Evolutionary conservation across 2,113 vertebrate species (phyloP), one percentile per base, ranked within the genome.

Genomic region (Tyto alba): DNA sequence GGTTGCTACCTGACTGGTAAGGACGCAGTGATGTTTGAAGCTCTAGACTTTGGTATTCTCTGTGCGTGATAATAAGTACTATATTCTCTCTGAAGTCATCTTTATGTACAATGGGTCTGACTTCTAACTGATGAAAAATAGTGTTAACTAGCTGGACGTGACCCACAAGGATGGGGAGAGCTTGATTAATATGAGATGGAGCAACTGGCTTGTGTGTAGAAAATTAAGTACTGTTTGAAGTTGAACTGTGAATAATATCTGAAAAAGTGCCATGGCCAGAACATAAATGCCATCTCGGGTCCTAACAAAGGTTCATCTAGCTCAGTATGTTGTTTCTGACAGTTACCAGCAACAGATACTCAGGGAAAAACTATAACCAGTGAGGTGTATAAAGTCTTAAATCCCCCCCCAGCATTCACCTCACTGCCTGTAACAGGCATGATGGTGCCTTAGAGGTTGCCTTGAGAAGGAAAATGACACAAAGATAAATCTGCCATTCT

Each of bases 11-110:
- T 23, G 85, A 27, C 38, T 32, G 45, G 16, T 9, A 26, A 62
- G 60, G 80, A 15, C 34, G 22, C 1, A 2, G n/a, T 57, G 68
- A 27, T 0, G 0, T 57, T 48, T 0, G 1, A 23, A 81, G 60
- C 64, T 88, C 38, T 59, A 1, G 12, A 3, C 25, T 45, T 83
- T 9, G 16, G 6, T 57, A 64, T 34, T 45, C 78, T 72, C 34
- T 13, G 7, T 34, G 16, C 1, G 1, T 55, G 36, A 10, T 34
- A 47, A 63, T 19, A 36, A 9, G 7, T 29, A 15, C 29, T 25
- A 3, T 36, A 8, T 27, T 43, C 77, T 43, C 45, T 55, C 67
- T 30, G 27, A 66, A 90, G 52, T n/a, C 66, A 34, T 22, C n/a
- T 38, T 53, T 53, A 7, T 30, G 30, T 32, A 7, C 30, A 19